Conservation (phyloP, 1,140 invertebrate genomes). For the Bombus consobrinus region DNA sequence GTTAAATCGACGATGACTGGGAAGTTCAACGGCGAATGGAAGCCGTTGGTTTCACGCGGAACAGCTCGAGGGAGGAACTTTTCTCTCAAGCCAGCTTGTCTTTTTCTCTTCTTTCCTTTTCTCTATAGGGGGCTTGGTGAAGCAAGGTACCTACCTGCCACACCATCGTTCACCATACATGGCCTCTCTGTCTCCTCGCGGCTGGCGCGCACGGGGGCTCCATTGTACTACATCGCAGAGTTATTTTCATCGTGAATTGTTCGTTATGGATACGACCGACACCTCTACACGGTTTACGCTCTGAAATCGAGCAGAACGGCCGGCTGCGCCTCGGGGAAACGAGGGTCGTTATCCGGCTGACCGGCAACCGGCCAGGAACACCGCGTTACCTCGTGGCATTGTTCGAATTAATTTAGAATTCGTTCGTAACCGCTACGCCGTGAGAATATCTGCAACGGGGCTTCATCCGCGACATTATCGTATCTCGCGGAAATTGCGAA, state of each 20-base stretch:
- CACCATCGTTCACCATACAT: conserved; percentile 67
- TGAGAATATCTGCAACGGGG: neutral
- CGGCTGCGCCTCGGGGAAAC: neutral
- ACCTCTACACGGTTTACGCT: conserved; percentile 41
- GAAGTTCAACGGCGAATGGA: neutral
- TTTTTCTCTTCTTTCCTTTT: conserved; percentile 22
- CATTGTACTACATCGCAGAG: conserved; percentile 53
- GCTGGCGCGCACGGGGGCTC: conserved; percentile 52
- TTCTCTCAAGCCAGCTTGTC: neutral
- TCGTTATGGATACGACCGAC: conserved; percentile 51
- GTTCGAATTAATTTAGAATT: conserved; percentile 54
- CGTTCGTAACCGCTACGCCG: neutral
- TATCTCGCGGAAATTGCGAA: neutral
- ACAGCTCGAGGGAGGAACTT: neutral
- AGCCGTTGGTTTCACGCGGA: conserved; percentile 27
- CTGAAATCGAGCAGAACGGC: conserved; percentile 41
- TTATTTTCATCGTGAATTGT: conserved; percentile 61
- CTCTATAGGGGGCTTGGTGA: conserved; percentile 55
- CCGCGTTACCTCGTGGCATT: conserved; percentile 11
- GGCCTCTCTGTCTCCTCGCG: conserved; percentile 59
- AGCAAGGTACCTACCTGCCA: conserved; percentile 54
- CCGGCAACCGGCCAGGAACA: neutral
- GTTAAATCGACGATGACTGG: conserved; percentile 65
- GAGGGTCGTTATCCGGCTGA: neutral
- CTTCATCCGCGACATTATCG: conserved; percentile 20